A percentile compares a stretch with the other conserved stretches of the same genome.
These are phyloP conservation scores for Eolophus roseicapilla DNA, from an alignment of 2,113 vertebrate species.

Conservation along the genomic window DNA sequence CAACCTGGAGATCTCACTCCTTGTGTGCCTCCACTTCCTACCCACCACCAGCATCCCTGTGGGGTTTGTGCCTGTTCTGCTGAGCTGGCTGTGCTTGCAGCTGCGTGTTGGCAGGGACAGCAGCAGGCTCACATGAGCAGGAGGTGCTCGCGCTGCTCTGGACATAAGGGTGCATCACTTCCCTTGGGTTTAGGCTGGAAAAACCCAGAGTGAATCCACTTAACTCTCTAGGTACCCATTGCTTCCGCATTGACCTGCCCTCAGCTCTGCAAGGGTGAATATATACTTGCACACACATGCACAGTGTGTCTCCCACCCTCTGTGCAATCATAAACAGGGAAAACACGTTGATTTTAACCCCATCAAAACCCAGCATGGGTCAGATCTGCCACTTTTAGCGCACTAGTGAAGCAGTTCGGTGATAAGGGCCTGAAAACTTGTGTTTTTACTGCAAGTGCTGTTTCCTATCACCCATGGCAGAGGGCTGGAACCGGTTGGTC, in stretches of 20 bases:
- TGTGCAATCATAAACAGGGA: fast-evolving
- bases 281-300: fast-evolving
- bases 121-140: background rate
- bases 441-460: background rate
- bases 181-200: background rate
- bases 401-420: background rate
- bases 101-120: background rate
- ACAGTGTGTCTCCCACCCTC: background rate
- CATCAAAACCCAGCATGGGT: background rate
- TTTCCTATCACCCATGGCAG: background rate
- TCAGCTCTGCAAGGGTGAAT: background rate
- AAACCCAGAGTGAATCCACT: background rate
- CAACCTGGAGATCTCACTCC: background rate
- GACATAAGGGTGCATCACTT: fast-evolving
- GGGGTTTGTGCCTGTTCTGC: background rate
- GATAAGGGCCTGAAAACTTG: background rate
- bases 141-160: background rate
- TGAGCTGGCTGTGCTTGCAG: background rate
- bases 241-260: fast-evolving
- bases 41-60: fast-evolving
- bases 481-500: background rate
- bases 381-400: background rate
- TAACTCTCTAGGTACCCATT: fast-evolving
- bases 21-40: fast-evolving
- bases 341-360: background rate